Conservation (phyloP, 1,140 invertebrate genomes). For the Listronotus oregonensis region DNA sequence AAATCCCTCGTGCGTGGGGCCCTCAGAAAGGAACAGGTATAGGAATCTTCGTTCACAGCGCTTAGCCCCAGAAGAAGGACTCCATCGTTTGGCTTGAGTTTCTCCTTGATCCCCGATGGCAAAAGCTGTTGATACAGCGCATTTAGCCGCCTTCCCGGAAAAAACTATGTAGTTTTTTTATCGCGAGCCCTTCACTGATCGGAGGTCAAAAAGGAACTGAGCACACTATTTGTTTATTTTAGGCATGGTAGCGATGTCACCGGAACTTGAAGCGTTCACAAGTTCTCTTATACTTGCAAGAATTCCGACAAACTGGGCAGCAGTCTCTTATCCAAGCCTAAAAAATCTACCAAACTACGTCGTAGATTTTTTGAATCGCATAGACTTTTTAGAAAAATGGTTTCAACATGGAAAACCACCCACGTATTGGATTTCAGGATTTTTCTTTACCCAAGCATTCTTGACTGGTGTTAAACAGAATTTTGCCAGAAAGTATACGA, state of each 20-base stretch:
- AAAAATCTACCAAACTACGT: conserved; percentile 88
- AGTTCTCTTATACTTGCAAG: conserved; percentile 72
- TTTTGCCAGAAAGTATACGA: conserved; percentile 83
- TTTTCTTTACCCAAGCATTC: conserved; percentile 94
- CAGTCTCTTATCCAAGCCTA: conserved; percentile 86
- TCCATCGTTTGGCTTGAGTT: too few relatives aligned
- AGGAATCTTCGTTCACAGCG: too few relatives aligned
- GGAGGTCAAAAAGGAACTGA: too few relatives aligned
- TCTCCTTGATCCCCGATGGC: too few relatives aligned
- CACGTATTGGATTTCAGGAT: conserved; percentile 91
- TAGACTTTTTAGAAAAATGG: conserved; percentile 81
- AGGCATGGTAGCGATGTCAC: conserved; percentile 80
- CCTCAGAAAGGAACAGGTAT: too few relatives aligned
- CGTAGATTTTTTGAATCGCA: conserved; percentile 79
- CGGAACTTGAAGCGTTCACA: conserved; percentile 75
- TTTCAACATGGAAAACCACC: conserved; percentile 74
- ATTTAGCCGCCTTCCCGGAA: too few relatives aligned
- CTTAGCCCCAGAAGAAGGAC: too few relatives aligned
- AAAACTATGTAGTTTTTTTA: too few relatives aligned
- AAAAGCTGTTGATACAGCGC: too few relatives aligned
- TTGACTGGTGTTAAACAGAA: conserved; percentile 92
- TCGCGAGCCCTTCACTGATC: too few relatives aligned
- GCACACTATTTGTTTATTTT: background rate
- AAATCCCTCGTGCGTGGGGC: too few relatives aligned
- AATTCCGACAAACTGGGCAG: conserved; percentile 80